Evolutionary conservation across 2,888 invertebrate species (phyloP).

Genomic region (Caenorhabditis japonica): DNA sequence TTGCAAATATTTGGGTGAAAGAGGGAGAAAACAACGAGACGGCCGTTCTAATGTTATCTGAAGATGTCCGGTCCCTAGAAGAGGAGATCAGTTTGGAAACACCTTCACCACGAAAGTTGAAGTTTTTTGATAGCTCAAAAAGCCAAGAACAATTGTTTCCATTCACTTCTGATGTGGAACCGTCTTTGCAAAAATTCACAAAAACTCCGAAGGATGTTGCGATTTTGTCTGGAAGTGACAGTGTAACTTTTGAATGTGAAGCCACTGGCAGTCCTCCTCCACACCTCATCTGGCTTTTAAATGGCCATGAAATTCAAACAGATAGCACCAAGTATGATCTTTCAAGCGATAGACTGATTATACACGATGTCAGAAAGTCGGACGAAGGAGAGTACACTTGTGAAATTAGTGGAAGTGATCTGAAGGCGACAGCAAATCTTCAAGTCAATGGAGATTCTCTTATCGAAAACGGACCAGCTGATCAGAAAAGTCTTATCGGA

Average conservation of each 20-base stretch:
- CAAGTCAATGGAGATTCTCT: conserved; percentile 86
- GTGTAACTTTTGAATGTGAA: conserved; percentile 52
- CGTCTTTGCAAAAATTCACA: conserved; percentile 14
- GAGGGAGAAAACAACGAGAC: conserved; percentile 52
- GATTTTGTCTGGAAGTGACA: conserved; percentile 51
- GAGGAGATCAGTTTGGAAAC: conserved; percentile 38
- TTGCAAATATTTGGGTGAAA: conserved; percentile 84
- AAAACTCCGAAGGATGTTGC: conserved; percentile 54
- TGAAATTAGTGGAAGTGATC: conserved; percentile 78
- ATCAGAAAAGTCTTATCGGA: conserved; percentile 87
- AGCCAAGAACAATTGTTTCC: conserved; percentile 42
- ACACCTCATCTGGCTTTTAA: conserved; percentile 43
- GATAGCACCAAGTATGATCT: conserved; percentile 46
- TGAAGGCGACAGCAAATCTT: conserved; percentile 60
- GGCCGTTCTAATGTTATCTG: conserved; percentile 13
- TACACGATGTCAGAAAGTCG: conserved; percentile 56
- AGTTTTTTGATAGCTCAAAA: conserved; percentile 38
- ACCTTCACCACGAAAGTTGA: conserved; percentile 27
- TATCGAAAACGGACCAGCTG: conserved; percentile 83
- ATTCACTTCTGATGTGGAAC: conserved; percentile 37
- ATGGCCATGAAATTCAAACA: conserved; percentile 38
- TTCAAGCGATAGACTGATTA: conserved; percentile 38
- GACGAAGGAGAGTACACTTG: conserved; percentile 79
- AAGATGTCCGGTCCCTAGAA: conserved; percentile 30
- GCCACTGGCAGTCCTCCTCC: conserved; percentile 47